A percentile compares a stretch with the other conserved stretches of the same genome.
Evolutionary conservation across 2,888 invertebrate species (phyloP).

Genomic region (Drosophila glabriapex): DNA sequence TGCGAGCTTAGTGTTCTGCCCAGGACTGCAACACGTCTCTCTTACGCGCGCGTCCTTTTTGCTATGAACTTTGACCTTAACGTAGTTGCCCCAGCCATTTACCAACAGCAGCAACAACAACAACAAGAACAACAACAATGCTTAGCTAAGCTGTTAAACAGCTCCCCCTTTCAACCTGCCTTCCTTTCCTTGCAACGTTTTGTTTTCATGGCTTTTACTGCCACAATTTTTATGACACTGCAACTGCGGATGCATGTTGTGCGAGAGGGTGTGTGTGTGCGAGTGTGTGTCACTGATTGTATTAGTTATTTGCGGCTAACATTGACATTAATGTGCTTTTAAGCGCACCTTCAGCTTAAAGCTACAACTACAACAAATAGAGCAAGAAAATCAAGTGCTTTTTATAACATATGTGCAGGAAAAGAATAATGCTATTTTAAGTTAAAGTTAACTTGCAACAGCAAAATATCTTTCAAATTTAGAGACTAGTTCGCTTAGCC

Average conservation of each 20-base stretch:
- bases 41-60: constrained; percentile 17
- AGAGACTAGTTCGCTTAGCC: not conserved
- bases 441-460: not conserved
- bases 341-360: constrained; percentile 34
- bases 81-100: constrained; percentile 13
- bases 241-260: constrained; percentile 40
- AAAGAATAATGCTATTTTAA: not conserved
- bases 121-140: constrained; percentile 19
- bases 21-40: constrained; percentile 32
- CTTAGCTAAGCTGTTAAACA: constrained; percentile 64
- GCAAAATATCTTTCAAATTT: not conserved
- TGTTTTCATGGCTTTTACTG: constrained; percentile 47
- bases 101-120: constrained; percentile 15
- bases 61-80: constrained; percentile 72
- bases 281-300: constrained; percentile 47
- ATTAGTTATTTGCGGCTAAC: constrained; percentile 66
- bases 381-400: constrained; percentile 4
- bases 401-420: constrained; percentile 2
- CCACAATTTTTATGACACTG: constrained; percentile 62
- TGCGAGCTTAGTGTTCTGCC: constrained; percentile 34
- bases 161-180: constrained; percentile 18
- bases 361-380: constrained; percentile 5
- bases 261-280: not conserved
- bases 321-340: constrained; percentile 70
- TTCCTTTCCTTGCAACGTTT: constrained; percentile 14